phyloP scores from a whole-genome alignment of 2,797 vertebrate species.

The Echeneis naucrates region DNA sequence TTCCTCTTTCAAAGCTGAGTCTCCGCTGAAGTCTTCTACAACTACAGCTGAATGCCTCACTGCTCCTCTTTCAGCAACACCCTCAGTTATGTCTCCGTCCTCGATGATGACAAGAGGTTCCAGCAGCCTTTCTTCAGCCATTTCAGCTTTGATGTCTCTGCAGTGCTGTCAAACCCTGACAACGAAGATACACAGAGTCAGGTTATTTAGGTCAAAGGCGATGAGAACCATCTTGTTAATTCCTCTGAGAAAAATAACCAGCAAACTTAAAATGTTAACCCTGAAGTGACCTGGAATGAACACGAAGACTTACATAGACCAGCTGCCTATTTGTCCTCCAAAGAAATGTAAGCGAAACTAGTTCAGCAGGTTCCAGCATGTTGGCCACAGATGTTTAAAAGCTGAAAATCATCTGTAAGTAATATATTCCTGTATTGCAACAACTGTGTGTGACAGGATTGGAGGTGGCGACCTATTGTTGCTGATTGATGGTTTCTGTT shows the following conservation, averaged over 20 bases:
- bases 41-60: not conserved
- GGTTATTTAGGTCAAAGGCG: constrained; percentile 15
- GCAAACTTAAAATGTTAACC: constrained; percentile 2
- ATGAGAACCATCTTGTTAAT: not conserved
- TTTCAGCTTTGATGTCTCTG: constrained; percentile 66
- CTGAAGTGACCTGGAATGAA: constrained; percentile 1
- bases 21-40: not conserved
- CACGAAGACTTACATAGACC: not conserved
- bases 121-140: constrained; percentile 63
- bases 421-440: constrained; percentile 3
- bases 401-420: constrained; percentile 15
- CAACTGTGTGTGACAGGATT: constrained; percentile 4
- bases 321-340: constrained; percentile 14
- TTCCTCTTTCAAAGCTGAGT: constrained; percentile 44
- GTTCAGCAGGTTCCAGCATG: constrained; percentile 66
- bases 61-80: constrained; percentile 11
- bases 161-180: constrained; percentile 56
- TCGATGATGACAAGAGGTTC: constrained; percentile 79
- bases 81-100: constrained; percentile 65
- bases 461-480: not conserved
- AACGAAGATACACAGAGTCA: constrained; percentile 25
- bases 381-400: constrained; percentile 54
- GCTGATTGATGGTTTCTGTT: not conserved
- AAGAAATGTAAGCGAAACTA: constrained; percentile 57
- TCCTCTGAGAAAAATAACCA: not conserved